These are phyloP conservation scores for Crocidura indochinensis DNA, from an alignment of 2,797 vertebrate genomes.

Conservation along the genomic window DNA sequence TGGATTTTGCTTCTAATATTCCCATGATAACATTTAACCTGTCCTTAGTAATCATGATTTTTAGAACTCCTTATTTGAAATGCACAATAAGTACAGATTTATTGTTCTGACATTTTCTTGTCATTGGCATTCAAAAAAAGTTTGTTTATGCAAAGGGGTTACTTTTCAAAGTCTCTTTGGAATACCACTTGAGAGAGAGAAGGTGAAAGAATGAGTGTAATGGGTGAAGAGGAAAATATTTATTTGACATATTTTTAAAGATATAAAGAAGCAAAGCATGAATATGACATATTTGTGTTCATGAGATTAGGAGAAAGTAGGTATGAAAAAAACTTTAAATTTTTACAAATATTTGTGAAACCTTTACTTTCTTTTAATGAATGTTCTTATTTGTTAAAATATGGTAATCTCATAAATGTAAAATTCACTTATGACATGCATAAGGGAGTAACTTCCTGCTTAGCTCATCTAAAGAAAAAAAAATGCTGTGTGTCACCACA, in stretches of 20 bases:
- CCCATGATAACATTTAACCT: neutral
- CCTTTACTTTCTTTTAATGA: constrained; percentile 1
- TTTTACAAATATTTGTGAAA: too few relatives aligned
- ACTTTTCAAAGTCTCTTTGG: neutral
- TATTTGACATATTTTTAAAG: constrained; percentile 41
- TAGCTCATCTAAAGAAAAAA: constrained; percentile 56
- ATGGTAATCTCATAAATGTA: neutral
- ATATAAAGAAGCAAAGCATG: constrained; percentile 25
- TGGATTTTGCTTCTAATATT: constrained; percentile 10
- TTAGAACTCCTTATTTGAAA: neutral
- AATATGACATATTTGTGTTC: neutral
- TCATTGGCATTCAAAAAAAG: neutral
- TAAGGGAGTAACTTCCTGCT: constrained; percentile 78
- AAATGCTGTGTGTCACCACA: constrained; percentile 64
- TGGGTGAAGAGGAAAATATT: neutral
- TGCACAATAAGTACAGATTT: neutral
- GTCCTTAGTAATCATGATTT: neutral
- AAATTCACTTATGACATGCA: constrained; percentile 42
- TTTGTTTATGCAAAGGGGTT: neutral
- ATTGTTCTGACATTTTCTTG: neutral
- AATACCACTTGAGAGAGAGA: neutral
- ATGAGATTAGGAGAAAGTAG: neutral
- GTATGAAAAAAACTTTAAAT: neutral
- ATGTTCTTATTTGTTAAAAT: constrained; percentile 29
- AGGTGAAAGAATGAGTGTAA: constrained; percentile 14